phyloP scores from a whole-genome alignment of 1,140 invertebrate species.

The Brachionus rotundiformis region DNA sequence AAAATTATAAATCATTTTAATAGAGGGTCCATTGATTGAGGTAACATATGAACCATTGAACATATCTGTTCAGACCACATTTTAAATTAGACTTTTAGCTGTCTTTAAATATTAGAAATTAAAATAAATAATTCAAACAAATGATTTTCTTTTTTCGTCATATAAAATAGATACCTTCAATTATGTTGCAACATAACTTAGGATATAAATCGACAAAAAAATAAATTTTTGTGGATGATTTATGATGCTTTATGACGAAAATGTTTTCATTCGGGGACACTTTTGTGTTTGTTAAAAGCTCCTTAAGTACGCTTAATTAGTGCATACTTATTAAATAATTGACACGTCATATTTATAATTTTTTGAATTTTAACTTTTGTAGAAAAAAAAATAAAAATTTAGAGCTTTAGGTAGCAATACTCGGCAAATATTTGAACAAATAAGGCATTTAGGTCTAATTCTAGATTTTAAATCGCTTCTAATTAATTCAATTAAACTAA shows the following conservation, averaged over 20 bases:
- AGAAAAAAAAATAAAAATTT: too few relatives aligned
- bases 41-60: neutral
- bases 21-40: too few relatives aligned
- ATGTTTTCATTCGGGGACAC: neutral
- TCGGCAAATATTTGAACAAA: neutral
- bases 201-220: conserved; percentile 11
- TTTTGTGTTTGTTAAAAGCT: neutral
- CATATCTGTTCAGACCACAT: neutral
- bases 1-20: too few relatives aligned
- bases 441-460: neutral
- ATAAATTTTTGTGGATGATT: neutral
- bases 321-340: neutral
- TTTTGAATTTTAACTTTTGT: neutral
- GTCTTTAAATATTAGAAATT: neutral
- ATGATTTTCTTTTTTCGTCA: neutral
- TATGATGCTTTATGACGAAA: neutral
- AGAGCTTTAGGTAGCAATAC: neutral
- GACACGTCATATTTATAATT: neutral
- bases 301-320: neutral
- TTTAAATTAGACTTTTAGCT: neutral
- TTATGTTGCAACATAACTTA: conserved; percentile 11
- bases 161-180: neutral
- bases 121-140: conserved; percentile 6
- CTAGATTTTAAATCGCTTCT: neutral
- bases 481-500: neutral